phyloP scores from a whole-genome alignment of 2,797 vertebrate genomes.

The Scolopax bukidnonensis region DNA sequence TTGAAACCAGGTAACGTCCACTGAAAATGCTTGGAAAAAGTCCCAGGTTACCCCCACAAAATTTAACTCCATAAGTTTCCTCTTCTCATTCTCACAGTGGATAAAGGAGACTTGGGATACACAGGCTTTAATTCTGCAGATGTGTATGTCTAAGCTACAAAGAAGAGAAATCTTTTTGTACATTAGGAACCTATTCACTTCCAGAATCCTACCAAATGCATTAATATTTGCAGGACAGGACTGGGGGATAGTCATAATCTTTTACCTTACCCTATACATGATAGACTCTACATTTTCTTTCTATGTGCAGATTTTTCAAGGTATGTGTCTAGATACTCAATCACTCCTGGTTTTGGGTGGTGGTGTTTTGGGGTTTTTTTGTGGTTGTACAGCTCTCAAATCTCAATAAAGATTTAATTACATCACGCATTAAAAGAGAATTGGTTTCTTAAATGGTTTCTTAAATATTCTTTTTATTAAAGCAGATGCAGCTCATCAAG shows the following conservation, averaged over 20 bases:
- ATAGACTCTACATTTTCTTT: background rate
- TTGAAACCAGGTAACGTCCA: background rate
- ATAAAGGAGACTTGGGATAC: background rate
- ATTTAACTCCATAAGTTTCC: background rate
- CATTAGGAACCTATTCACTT: background rate
- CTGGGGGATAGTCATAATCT: background rate
- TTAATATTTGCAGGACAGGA: background rate
- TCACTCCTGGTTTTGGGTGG: background rate
- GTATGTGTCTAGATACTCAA: accelerated
- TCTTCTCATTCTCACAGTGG: background rate
- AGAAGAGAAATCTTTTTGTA: background rate
- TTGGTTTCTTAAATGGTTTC: slow-evolving; percentile 21
- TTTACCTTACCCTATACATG: background rate
- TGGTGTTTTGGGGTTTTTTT: background rate
- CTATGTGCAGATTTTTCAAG: background rate
- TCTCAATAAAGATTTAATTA: slow-evolving; percentile 61
- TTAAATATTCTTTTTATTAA: slow-evolving; percentile 45
- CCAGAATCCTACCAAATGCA: background rate
- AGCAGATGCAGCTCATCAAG: slow-evolving; percentile 22
- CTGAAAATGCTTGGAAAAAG: background rate
- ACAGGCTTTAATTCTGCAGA: background rate
- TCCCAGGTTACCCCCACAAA: background rate
- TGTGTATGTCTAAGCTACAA: accelerated
- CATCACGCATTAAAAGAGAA: slow-evolving; percentile 17
- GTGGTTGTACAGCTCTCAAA: slow-evolving; percentile 48